Percentiles rank a stretch among this genome's conserved stretches.
Conservation (phyloP, 2,797 vertebrate species). For the Aphelocoma californica region DNA sequence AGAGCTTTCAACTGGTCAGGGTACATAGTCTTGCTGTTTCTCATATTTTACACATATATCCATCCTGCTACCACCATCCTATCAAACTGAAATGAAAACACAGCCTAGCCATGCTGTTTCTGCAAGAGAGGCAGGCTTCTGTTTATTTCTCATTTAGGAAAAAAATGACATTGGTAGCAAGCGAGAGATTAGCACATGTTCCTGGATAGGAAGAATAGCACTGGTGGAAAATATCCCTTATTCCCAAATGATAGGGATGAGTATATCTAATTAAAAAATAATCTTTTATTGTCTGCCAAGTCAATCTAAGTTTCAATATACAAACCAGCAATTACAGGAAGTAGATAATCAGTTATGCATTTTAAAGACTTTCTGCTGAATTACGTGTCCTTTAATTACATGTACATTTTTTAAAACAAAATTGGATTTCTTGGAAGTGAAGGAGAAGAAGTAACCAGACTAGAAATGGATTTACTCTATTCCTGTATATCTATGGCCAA, state of each 20-base stretch:
- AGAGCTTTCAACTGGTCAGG: not conserved
- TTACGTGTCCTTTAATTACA: conserved; percentile 66
- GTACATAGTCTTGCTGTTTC: not conserved
- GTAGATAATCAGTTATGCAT: conserved; percentile 70
- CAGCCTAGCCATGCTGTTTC: not conserved
- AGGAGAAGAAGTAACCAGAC: conserved; percentile 9
- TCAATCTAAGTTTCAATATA: conserved; percentile 69
- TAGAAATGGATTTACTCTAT: not conserved
- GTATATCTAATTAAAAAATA: conserved; percentile 73
- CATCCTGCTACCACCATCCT: not conserved
- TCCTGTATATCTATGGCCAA: not conserved
- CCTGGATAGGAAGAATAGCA: not conserved
- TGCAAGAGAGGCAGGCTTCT: not conserved
- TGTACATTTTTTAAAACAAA: conserved; percentile 42
- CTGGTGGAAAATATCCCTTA: conserved; percentile 43
- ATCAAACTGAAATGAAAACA: not conserved
- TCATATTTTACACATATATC: not conserved
- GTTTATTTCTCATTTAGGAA: conserved; percentile 33
- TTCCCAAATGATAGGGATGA: conserved; percentile 62
- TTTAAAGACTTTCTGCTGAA: conserved; percentile 66
- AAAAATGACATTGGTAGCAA: conserved; percentile 30
- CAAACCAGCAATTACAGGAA: conserved; percentile 73
- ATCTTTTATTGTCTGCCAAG: conserved; percentile 72
- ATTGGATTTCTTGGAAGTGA: conserved; percentile 52
- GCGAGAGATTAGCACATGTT: not conserved